Percentiles rank a stretch among this genome's conserved stretches.
phyloP scores from a whole-genome alignment of 2,113 vertebrate genomes.

The Acinonyx jubatus region DNA sequence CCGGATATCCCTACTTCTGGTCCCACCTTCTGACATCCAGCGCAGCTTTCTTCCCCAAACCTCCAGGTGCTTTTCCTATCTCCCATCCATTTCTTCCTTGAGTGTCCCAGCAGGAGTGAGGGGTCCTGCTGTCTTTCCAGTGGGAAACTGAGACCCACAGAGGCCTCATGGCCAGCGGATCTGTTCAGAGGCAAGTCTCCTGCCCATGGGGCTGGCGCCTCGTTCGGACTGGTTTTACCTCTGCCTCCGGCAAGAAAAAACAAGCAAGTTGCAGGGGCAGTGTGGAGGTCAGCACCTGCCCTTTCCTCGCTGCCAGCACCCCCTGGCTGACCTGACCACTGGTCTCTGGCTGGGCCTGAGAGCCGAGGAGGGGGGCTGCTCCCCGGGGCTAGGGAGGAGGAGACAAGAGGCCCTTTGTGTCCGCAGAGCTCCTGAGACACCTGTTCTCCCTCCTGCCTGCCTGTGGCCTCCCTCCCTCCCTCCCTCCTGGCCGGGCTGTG shows the following conservation, averaged over 20 bases:
- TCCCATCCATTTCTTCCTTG: not conserved
- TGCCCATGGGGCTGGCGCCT: not conserved
- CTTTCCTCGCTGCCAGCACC: not conserved
- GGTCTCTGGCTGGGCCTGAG: not conserved
- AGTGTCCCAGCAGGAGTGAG: not conserved
- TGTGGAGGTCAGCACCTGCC: not conserved
- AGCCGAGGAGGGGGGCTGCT: constrained; percentile 8
- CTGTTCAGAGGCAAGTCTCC: not conserved
- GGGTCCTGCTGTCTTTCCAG: not conserved
- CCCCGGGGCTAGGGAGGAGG: not conserved
- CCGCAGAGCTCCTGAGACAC: constrained; percentile 75
- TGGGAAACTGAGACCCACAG: not conserved
- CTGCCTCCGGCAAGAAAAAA: not conserved
- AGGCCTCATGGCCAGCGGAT: not conserved
- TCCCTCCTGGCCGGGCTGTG: constrained; percentile 21
- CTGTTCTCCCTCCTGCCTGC: constrained; percentile 73
- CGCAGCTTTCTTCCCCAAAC: not conserved
- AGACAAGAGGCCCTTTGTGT: constrained; percentile 81
- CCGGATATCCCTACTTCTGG: not conserved
- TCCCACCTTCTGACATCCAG: not conserved
- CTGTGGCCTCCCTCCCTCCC: constrained; percentile 57
- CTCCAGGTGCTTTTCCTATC: not conserved
- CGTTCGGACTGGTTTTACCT: not conserved
- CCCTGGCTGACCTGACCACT: constrained; percentile 60
- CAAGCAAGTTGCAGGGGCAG: not conserved